Percentiles rank a stretch among this genome's conserved stretches.
These are phyloP conservation scores for Fragum sueziense DNA, from an alignment of 2,888 invertebrate species.

Conservation along the genomic window DNA sequence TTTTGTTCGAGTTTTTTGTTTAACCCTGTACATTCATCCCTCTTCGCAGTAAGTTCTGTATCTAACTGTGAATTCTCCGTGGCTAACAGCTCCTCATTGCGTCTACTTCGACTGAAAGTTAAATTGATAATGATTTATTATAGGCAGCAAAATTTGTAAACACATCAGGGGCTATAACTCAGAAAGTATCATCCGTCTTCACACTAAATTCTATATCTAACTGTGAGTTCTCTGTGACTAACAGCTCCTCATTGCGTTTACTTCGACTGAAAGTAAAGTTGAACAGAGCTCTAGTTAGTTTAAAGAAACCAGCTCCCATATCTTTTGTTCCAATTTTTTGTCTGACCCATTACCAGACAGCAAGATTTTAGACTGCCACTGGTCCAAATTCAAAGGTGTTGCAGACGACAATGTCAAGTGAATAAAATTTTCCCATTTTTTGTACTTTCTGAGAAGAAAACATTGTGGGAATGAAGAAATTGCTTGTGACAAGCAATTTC, in stretches of 20 bases:
- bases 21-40: constrained; percentile 58
- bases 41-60: constrained; percentile 57
- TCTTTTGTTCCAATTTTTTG: too few species aligned
- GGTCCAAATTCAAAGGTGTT: too few species aligned
- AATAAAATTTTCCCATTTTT: too few species aligned
- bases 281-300: too few species aligned
- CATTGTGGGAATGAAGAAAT: neutral
- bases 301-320: too few species aligned
- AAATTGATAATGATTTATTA: neutral
- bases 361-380: too few species aligned
- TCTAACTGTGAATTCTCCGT: constrained; percentile 63
- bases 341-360: too few species aligned
- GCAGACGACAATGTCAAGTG: too few species aligned
- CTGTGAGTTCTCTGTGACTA: constrained; percentile 62
- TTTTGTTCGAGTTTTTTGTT: constrained; percentile 62
- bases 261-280: constrained; percentile 46
- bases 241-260: constrained; percentile 61
- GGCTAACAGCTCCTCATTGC: constrained; percentile 60
- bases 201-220: constrained; percentile 58
- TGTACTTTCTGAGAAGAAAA: neutral
- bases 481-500: constrained; percentile 4
- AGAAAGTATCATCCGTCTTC: constrained; percentile 62
- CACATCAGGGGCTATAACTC: too few species aligned
- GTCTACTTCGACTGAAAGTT: constrained; percentile 52
- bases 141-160: too few species aligned